These are phyloP conservation scores for Leptopilina syphax DNA, from an alignment of 2,888 invertebrate genomes.

Conservation along the genomic window DNA sequence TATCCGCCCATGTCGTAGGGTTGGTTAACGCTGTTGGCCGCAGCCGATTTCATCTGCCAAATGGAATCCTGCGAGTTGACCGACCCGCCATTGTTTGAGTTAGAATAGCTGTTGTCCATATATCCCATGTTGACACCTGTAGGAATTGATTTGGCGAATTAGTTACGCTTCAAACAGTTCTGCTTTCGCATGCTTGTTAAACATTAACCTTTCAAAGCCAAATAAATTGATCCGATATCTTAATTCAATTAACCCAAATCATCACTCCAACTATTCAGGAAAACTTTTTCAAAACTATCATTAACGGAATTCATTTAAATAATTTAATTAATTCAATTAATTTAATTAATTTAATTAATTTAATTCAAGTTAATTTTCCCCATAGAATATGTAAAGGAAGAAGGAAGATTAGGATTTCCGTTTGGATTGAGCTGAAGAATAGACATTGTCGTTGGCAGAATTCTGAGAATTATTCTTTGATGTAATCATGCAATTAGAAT, in stretches of 20 bases:
- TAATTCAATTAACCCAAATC: not conserved
- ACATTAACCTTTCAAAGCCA: not conserved
- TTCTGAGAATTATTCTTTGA: conserved; percentile 11
- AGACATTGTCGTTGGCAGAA: not conserved
- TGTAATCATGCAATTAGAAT: conserved; percentile 30
- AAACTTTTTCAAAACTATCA: no score
- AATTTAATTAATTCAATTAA: no score
- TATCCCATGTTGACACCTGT: conserved; percentile 93
- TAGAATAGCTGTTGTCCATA: conserved; percentile 94
- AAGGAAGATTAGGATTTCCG: no score
- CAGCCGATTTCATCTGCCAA: conserved; percentile 95
- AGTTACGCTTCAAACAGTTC: not conserved
- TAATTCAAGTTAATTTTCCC: no score
- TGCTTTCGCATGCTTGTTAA: conserved; percentile 2
- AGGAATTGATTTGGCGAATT: conserved; percentile 56
- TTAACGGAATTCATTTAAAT: no score
- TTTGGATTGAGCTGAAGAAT: no score
- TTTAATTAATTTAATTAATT: no score
- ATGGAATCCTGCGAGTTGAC: conserved; percentile 96
- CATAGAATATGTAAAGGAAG: no score
- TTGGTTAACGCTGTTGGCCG: conserved; percentile 83
- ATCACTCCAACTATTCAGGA: not conserved
- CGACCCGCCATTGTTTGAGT: conserved; percentile 96
- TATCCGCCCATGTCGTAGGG: conserved; percentile 91
- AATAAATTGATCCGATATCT: conserved; percentile 3